Base-by-base conservation (phyloP, 2,888 invertebrate species). In the Actias luna region DNA sequence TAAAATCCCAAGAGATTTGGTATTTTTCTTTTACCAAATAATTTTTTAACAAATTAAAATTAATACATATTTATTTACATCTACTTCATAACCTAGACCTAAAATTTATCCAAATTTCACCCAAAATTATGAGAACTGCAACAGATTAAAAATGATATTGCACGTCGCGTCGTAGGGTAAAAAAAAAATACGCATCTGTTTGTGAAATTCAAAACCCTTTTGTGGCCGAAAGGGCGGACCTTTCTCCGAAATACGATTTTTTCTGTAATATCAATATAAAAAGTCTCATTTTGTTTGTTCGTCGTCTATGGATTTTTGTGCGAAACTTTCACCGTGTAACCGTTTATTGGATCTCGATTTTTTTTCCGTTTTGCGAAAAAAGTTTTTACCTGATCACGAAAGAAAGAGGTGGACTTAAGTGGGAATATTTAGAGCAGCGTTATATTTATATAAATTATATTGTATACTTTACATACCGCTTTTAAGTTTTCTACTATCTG, bases 181-280 rank as follows among this genome's bases (percentile, higher is more conserved):
- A 60, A 64, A 70, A 67, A 78, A 80, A 83, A 84, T 79, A 68
- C 55, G 71, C 85, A 85, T 86, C 84, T 87, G 85, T 84, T 82
- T 80, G 80, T 85, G 89, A 87, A 88, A 91, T 84, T 73, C 75
- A 84, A 89, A 91, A 88, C 90, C 91, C 90, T 87, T 91, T 90
- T 90, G 88, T 89, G 79, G 76, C 76, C 71, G 73, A 70, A 68
- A 64, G 65, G 63, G 67, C 71, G 70, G 70, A 75, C 75, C 74
- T 74, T 73, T 76, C 88, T 88, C 86, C 83, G 75, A 82, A 83
- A 82, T 83, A 83, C 81, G 80, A 64, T 73, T 79, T 86, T 87
- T 86, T 83, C 79, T 77, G 78, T 16, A 73, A 75, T 70, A 76
- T 77, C 70, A 66, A 67, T 69, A 73, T 74, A 85, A 84, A 87